Conservation (phyloP, 2,797 vertebrate genomes). For the Tragelaphus eurycerus region DNA sequence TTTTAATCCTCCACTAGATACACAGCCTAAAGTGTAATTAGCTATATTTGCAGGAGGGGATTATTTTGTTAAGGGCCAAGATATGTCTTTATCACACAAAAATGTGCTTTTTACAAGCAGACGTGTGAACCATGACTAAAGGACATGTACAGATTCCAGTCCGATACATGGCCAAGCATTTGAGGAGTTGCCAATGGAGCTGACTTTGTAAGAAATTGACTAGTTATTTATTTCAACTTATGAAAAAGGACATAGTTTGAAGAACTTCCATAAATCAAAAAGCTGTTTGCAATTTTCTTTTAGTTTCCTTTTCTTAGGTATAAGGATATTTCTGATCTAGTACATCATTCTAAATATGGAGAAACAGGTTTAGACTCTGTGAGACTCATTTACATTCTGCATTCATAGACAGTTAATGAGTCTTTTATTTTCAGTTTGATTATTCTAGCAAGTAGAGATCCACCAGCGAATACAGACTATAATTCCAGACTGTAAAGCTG, state of each 20-base stretch:
- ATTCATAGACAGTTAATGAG: neutral
- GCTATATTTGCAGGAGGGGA: conserved; percentile 26
- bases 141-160: neutral
- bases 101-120: conserved; percentile 30
- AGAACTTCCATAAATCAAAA: conserved; percentile 53
- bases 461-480: neutral
- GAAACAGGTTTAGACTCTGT: neutral
- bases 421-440: neutral
- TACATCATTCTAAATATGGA: neutral
- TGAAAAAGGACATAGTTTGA: conserved; percentile 47
- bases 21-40: conserved; percentile 14
- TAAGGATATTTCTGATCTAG: conserved; percentile 29
- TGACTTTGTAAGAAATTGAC: conserved; percentile 8
- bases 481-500: neutral
- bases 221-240: neutral
- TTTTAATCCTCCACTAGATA: conserved; percentile 44
- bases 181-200: conserved; percentile 1
- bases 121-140: neutral
- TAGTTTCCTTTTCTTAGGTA: conserved; percentile 16
- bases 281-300: conserved; percentile 37
- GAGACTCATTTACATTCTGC: neutral
- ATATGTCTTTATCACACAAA: conserved; percentile 39
- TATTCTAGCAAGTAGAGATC: neutral
- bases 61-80: conserved; percentile 46
- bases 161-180: neutral